Evolutionary conservation across 2,797 vertebrate species (phyloP).

Genomic region (Neomorphus geoffroyi): DNA sequence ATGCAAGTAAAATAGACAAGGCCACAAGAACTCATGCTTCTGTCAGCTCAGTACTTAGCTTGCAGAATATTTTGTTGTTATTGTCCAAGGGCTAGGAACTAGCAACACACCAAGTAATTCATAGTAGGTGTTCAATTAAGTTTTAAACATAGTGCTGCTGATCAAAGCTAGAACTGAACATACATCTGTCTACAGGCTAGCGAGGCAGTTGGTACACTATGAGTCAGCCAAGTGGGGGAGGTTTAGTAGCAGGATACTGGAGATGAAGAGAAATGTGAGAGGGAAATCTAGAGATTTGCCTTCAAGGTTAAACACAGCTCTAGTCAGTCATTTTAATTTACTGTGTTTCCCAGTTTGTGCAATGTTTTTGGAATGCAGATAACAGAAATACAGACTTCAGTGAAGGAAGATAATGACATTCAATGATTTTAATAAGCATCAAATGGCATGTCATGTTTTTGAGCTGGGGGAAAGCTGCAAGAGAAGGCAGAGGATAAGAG

Average conservation of each 20-base stretch:
- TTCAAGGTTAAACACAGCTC: background rate
- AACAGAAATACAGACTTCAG: background rate
- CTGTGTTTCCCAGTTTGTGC: background rate
- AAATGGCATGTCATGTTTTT: background rate
- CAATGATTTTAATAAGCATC: background rate
- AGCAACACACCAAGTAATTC: background rate
- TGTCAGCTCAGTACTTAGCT: background rate
- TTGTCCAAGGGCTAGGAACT: background rate
- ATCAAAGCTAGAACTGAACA: background rate
- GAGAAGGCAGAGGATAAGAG: background rate
- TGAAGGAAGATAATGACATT: background rate
- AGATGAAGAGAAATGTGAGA: background rate
- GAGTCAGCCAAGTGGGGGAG: background rate
- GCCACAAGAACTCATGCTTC: background rate
- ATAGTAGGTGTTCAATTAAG: background rate
- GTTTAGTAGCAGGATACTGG: background rate
- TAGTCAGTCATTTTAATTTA: background rate
- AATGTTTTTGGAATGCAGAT: background rate
- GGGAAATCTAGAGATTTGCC: background rate
- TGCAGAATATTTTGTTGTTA: background rate
- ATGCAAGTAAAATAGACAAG: background rate
- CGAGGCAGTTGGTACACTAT: background rate
- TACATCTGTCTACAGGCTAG: background rate
- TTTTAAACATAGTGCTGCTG: background rate
- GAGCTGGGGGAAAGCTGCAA: background rate